These are phyloP conservation scores for Rhingia campestris DNA, from an alignment of 2,888 invertebrate genomes.

Conservation along the genomic window DNA sequence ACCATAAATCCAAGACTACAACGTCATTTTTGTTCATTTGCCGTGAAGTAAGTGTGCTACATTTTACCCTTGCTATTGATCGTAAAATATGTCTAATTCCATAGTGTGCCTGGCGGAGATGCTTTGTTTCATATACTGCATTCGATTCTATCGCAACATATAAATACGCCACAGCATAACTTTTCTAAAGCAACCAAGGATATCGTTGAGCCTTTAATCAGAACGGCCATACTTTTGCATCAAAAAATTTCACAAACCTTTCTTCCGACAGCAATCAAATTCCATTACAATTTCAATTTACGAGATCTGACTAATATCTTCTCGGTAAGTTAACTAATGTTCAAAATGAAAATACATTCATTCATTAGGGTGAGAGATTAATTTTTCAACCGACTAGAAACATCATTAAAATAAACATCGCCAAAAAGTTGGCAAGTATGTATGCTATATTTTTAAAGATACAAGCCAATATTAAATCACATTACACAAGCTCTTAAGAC, in stretches of 20 bases:
- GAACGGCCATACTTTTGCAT: constrained; percentile 90
- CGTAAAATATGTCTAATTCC: constrained; percentile 61
- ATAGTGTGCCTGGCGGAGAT: constrained; percentile 91
- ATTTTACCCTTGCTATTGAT: not conserved
- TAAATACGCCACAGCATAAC: constrained; percentile 86
- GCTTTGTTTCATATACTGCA: constrained; percentile 93
- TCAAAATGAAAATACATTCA: not conserved
- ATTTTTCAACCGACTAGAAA: too few species aligned
- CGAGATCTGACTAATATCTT: constrained; percentile 96
- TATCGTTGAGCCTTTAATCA: constrained; percentile 86
- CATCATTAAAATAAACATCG: too few species aligned
- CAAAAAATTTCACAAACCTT: constrained; percentile 89
- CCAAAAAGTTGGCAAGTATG: too few species aligned
- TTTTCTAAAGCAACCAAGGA: constrained; percentile 86
- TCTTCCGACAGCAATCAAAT: constrained; percentile 96
- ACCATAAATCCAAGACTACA: constrained; percentile 95
- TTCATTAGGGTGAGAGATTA: too few species aligned
- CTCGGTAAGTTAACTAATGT: constrained; percentile 85
- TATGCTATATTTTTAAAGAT: too few species aligned
- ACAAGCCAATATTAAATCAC: too few species aligned
- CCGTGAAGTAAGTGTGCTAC: constrained; percentile 86
- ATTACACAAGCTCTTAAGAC: too few species aligned
- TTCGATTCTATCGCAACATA: constrained; percentile 91
- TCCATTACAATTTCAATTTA: constrained; percentile 96
- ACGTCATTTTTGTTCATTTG: constrained; percentile 93